Conservation (phyloP, 2,888 invertebrate species). For the Antheraea assamensis region DNA sequence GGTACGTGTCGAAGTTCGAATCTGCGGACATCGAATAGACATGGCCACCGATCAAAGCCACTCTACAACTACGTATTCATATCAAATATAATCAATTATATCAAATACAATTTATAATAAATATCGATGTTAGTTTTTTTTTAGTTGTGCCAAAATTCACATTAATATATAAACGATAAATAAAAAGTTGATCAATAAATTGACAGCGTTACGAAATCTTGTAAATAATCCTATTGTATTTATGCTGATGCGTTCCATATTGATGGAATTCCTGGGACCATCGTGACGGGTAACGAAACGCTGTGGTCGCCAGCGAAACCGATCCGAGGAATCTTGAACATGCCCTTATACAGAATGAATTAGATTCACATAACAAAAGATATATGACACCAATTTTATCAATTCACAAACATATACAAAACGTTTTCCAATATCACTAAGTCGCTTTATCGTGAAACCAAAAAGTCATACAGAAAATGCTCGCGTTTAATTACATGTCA, state of each 20-base stretch:
- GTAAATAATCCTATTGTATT: slow-evolving; percentile 13
- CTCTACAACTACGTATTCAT: no score
- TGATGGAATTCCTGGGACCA: slow-evolving; percentile 3
- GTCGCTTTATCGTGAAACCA: neutral
- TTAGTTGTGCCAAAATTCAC: neutral
- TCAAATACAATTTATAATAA: no score
- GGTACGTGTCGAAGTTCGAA: no score
- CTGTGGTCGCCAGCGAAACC: neutral
- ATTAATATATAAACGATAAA: slow-evolving; percentile 12
- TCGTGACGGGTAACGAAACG: slow-evolving; percentile 1
- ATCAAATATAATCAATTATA: no score
- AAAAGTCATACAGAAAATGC: no score
- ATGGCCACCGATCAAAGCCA: no score
- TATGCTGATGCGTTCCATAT: slow-evolving; percentile 1
- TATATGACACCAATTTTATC: neutral
- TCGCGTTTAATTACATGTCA: no score
- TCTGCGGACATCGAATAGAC: no score
- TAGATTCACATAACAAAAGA: neutral
- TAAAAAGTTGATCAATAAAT: slow-evolving; percentile 12
- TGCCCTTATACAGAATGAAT: slow-evolving; percentile 24
- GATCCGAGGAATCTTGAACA: slow-evolving; percentile 22
- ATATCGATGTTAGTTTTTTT: neutral
- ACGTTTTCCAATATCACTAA: neutral
- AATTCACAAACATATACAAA: no score
- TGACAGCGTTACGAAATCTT: neutral